These are phyloP conservation scores for Boloria selene DNA, from an alignment of 2,888 invertebrate genomes.

Conservation along the genomic window DNA sequence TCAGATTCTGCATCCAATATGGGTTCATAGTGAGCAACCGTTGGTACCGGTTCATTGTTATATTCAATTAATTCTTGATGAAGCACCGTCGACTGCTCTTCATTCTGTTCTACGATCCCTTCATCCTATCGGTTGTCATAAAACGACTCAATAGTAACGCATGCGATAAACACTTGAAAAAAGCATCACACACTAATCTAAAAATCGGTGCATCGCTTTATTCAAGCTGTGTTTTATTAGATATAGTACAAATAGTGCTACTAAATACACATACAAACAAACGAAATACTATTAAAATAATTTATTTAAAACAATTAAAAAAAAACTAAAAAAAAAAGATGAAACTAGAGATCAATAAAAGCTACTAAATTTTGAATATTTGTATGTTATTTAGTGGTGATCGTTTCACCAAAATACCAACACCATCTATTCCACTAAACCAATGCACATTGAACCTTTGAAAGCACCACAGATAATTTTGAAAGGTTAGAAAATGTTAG, in stretches of 20 bases:
- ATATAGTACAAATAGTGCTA: conserved; percentile 45
- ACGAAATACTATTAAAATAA: conserved; percentile 18
- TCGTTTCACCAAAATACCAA: conserved; percentile 81
- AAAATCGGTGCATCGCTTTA: conserved; percentile 65
- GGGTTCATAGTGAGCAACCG: conserved; percentile 58
- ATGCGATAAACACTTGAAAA: conserved; percentile 73
- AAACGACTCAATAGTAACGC: conserved; percentile 71
- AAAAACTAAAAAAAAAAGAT: conserved; percentile 14
- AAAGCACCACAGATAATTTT: conserved; percentile 53
- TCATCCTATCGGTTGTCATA: conserved; percentile 71
- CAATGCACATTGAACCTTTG: conserved; percentile 57
- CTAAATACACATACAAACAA: conserved; percentile 66
- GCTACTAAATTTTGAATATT: conserved; percentile 4
- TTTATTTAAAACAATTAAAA: neutral
- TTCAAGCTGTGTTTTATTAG: conserved; percentile 65
- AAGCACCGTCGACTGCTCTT: conserved; percentile 50
- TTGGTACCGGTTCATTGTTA: conserved; percentile 38
- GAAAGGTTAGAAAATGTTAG: conserved; percentile 71
- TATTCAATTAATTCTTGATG: conserved; percentile 53
- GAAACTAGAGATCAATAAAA: conserved; percentile 8
- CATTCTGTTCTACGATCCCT: conserved; percentile 53
- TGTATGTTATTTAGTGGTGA: conserved; percentile 71
- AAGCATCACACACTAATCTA: conserved; percentile 63
- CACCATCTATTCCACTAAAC: conserved; percentile 68
- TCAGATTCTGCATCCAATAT: conserved; percentile 68